These are phyloP conservation scores for Calliphora vicina DNA, from an alignment of 1,140 invertebrate species.

Conservation along the genomic window DNA sequence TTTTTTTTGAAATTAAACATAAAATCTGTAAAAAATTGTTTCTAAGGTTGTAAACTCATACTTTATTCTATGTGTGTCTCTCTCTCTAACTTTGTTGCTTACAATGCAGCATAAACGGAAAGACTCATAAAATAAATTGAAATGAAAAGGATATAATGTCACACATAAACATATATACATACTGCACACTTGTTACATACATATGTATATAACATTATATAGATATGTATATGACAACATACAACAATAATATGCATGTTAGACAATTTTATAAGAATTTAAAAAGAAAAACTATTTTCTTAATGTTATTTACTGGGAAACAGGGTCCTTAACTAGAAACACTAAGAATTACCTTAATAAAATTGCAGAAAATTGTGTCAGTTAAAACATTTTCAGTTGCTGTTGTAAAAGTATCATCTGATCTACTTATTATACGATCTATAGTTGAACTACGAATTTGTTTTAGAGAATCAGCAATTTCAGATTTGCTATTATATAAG, in stretches of 20 bases:
- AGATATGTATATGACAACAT: not conserved
- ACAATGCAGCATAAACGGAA: conserved; percentile 1
- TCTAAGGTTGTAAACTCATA: not conserved
- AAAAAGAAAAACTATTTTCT: not conserved
- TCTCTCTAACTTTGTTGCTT: not conserved
- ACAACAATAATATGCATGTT: not conserved
- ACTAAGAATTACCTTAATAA: not conserved
- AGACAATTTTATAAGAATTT: not conserved
- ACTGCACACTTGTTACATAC: not conserved
- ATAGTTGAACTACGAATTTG: too few species aligned
- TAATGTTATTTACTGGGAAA: not conserved
- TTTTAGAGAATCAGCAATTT: too few species aligned
- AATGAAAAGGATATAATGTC: conserved; percentile 10
- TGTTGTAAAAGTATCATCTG: too few species aligned
- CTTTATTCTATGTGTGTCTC: not conserved
- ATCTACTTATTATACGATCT: too few species aligned
- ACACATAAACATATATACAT: not conserved
- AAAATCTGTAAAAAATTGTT: conserved; percentile 7
- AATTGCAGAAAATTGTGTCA: too few species aligned
- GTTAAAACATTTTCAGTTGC: too few species aligned
- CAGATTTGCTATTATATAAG: too few species aligned
- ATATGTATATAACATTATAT: not conserved
- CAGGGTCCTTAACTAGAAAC: not conserved
- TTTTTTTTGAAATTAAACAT: conserved; percentile 11
- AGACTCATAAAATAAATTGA: conserved; percentile 14